Percentiles rank a stretch among this genome's conserved stretches.
Conservation (phyloP, 2,113 vertebrate genomes). For the Oreochromis aureus region DNA sequence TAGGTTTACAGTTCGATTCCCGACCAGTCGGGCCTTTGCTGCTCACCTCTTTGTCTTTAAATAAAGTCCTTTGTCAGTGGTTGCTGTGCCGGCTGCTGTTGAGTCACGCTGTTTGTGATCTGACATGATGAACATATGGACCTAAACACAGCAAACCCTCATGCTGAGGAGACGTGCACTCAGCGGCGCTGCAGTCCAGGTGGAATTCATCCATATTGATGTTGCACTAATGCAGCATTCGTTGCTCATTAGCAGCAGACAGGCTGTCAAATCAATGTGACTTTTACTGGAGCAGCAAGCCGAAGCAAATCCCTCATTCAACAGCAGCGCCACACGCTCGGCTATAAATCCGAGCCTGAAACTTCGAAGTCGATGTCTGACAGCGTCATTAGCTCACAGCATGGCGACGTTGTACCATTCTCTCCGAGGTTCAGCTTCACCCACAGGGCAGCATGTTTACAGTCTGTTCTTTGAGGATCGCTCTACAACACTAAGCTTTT, state of each 20-base stretch:
- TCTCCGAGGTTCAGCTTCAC: not conserved
- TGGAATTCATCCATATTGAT: slow-evolving; percentile 27
- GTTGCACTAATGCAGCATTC: slow-evolving; percentile 9
- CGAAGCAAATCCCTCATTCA: not conserved
- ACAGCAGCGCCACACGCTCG: not conserved
- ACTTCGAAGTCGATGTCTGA: not conserved
- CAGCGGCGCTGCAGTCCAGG: not conserved
- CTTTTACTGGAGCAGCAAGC: not conserved
- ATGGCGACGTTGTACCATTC: not conserved
- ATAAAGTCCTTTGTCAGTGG: not conserved
- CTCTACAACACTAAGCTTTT: not conserved
- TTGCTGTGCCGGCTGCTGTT: not conserved
- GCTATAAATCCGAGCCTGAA: not conserved
- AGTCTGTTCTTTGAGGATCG: not conserved
- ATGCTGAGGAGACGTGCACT: not conserved
- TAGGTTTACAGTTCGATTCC: not conserved
- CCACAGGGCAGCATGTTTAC: not conserved
- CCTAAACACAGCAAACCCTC: not conserved
- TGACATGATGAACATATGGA: not conserved
- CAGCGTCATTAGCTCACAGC: not conserved
- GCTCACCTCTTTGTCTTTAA: not conserved
- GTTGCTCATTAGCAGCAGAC: slow-evolving; percentile 32
- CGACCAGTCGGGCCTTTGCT: not conserved
- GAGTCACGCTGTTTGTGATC: not conserved
- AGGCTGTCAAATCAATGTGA: slow-evolving; percentile 19